A percentile compares a stretch with the other conserved stretches of the same genome.
These are phyloP conservation scores for Ephydatia muelleri DNA, from an alignment of 37 sponge, comb jelly and placozoan genomes.

Conservation along the genomic window DNA sequence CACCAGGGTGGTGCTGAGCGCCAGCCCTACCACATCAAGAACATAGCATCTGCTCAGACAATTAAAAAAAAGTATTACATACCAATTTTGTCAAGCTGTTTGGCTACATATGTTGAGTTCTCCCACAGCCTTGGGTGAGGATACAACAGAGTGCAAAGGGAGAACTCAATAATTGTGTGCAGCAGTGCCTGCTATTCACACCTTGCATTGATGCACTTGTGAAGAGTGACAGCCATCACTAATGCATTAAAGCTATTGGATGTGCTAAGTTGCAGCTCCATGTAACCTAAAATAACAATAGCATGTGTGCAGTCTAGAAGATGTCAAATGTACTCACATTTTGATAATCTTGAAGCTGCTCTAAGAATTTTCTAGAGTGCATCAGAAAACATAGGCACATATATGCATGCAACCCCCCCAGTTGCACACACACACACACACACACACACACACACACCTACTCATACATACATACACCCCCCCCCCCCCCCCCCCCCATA, in stretches of 20 bases:
- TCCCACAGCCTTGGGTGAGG: conserved; percentile 81
- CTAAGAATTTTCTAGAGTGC: conserved; percentile 77
- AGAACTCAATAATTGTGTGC: no score
- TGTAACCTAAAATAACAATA: conserved; percentile 49
- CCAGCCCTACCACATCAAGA: conserved; percentile 42
- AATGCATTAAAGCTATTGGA: conserved; percentile 41
- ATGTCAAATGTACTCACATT: conserved; percentile 46
- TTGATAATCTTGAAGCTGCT: conserved; percentile 68
- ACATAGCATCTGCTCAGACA: background rate
- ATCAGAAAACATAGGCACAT: background rate
- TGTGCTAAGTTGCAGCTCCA: conserved; percentile 62
- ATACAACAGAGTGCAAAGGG: no score
- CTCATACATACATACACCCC: no score
- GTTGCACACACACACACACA: no score
- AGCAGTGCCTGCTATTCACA: background rate
- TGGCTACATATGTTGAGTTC: conserved; percentile 87
- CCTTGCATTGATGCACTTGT: conserved; percentile 82
- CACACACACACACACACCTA: no score
- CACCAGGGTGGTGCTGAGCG: conserved; percentile 86
- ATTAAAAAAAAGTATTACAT: background rate
- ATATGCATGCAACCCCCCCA: background rate
- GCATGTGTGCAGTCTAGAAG: background rate
- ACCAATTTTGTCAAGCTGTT: conserved; percentile 96
- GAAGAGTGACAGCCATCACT: conserved; percentile 48
- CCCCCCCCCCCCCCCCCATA: no score